Conservation (phyloP, 2,888 invertebrate species). For the Luperina nickerlii region DNA sequence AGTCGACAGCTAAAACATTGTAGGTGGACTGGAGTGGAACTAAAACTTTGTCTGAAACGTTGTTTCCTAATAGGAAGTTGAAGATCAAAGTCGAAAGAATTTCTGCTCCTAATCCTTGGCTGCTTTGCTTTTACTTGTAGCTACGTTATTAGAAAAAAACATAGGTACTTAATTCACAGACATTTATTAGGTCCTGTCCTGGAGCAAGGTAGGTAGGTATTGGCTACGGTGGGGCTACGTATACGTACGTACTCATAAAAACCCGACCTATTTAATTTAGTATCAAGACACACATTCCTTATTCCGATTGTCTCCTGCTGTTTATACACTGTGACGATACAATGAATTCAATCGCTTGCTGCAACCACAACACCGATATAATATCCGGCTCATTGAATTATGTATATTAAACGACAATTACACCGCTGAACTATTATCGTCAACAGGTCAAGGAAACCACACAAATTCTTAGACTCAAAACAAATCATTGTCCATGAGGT, state of each 20-base stretch:
- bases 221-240: background rate
- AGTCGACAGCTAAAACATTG: conserved; percentile 15
- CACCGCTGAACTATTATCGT: conserved; percentile 31
- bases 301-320: conserved; percentile 67
- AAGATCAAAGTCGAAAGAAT: conserved; percentile 5
- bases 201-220: background rate
- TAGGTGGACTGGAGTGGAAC: conserved; percentile 19
- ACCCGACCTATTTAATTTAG: conserved; percentile 33
- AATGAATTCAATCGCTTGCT: conserved; percentile 64
- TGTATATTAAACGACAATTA: conserved; percentile 48
- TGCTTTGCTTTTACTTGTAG: background rate
- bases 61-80: conserved; percentile 28
- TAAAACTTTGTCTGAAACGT: conserved; percentile 30
- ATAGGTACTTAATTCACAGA: too few relatives aligned
- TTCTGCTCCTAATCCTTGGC: background rate
- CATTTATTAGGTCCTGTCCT: background rate
- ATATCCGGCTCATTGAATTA: conserved; percentile 54
- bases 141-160: background rate
- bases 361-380: conserved; percentile 54
- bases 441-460: conserved; percentile 63
- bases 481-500: conserved; percentile 59
- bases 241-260: conserved; percentile 21
- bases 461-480: conserved; percentile 61
- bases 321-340: conserved; percentile 68
- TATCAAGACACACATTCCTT: conserved; percentile 53